Percentiles rank a stretch among this genome's conserved stretches.
These are phyloP conservation scores for Ascaphus truei DNA, from an alignment of 2,113 vertebrate species.

Conservation along the genomic window DNA sequence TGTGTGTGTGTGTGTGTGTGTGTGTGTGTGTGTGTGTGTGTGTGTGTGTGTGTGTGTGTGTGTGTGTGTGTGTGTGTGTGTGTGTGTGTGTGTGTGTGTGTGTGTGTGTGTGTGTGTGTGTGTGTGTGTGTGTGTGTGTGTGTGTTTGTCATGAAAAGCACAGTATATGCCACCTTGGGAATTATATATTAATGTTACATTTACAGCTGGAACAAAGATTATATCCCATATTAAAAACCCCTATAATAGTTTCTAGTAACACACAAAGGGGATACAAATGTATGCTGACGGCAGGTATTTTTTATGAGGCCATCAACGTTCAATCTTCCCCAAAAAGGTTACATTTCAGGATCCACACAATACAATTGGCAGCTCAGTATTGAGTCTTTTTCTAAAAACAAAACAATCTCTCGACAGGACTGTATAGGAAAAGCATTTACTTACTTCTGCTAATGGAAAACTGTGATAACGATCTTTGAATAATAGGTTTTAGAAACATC, in stretches of 20 bases:
- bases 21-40: no score
- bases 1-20: no score
- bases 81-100: no score
- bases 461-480: slow-evolving; percentile 61
- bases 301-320: slow-evolving; percentile 46
- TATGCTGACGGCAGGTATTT: slow-evolving; percentile 47
- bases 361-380: slow-evolving; percentile 42
- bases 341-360: slow-evolving; percentile 43
- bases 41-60: no score
- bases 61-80: no score
- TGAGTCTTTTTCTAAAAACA: slow-evolving; percentile 47
- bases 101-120: no score
- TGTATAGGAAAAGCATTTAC: slow-evolving; percentile 59
- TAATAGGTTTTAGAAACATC: slow-evolving; percentile 60
- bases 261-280: slow-evolving; percentile 40
- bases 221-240: slow-evolving; percentile 40
- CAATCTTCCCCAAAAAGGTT: slow-evolving; percentile 48
- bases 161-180: slow-evolving; percentile 30
- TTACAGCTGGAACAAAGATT: slow-evolving; percentile 26
- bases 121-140: no score
- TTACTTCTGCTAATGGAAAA: slow-evolving; percentile 66
- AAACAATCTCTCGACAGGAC: slow-evolving; percentile 52
- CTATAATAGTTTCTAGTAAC: slow-evolving; percentile 38
- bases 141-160: not conserved
- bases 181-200: not conserved